These are phyloP conservation scores for Dasyornis broadbenti DNA, from an alignment of 2,113 vertebrate species.

Conservation along the genomic window DNA sequence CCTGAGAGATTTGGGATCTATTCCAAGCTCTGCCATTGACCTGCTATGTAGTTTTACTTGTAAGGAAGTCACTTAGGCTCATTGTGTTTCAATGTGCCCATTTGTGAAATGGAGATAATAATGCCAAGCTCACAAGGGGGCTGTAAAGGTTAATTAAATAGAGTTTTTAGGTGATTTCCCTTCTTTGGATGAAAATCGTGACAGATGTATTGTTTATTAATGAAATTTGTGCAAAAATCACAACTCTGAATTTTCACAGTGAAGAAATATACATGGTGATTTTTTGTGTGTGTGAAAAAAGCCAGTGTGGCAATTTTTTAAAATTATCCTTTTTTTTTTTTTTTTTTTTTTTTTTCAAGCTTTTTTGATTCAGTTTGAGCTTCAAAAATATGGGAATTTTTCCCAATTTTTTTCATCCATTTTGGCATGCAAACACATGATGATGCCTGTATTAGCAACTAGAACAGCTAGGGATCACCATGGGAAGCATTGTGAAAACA, in stretches of 20 bases:
- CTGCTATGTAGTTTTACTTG: slow-evolving; percentile 46
- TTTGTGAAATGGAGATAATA: slow-evolving; percentile 59
- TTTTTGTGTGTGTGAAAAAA: background rate
- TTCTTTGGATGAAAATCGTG: background rate
- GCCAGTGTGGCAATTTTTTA: fast-evolving
- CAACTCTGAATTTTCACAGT: background rate
- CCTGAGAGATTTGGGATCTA: slow-evolving; percentile 29
- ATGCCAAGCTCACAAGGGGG: slow-evolving; percentile 41
- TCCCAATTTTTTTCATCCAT: background rate
- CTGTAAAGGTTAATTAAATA: slow-evolving; percentile 65
- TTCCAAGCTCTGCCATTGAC: slow-evolving; percentile 43
- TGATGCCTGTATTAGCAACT: background rate
- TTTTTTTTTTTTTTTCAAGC: background rate
- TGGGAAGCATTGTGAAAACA: background rate
- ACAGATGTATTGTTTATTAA: slow-evolving; percentile 42
- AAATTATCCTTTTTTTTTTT: no score
- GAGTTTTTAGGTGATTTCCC: slow-evolving; percentile 57
- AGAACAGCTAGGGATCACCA: background rate
- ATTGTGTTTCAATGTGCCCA: slow-evolving; percentile 36
- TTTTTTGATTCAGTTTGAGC: background rate
- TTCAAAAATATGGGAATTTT: background rate
- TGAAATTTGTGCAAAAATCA: background rate
- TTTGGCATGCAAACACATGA: background rate
- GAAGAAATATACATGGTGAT: background rate
- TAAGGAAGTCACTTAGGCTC: slow-evolving; percentile 38